Conservation (phyloP, 1,140 invertebrate species). For the Drosophila melanica region DNA sequence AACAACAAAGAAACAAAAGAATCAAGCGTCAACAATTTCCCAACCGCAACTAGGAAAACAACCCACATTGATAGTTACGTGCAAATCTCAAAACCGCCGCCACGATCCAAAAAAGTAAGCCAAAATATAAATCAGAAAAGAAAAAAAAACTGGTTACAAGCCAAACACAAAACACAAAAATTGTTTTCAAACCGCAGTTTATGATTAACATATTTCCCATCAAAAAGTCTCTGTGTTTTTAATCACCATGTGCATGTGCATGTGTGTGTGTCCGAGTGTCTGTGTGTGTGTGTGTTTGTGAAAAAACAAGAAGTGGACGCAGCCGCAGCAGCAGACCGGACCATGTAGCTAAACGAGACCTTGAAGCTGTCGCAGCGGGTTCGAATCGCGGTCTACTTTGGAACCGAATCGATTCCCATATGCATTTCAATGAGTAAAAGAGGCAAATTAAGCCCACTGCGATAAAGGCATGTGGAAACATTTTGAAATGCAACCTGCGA, state of each 20-base stretch:
- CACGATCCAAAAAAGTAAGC: slow-evolving; percentile 58
- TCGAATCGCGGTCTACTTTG: slow-evolving; percentile 22
- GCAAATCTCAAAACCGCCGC: slow-evolving; percentile 52
- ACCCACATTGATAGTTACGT: slow-evolving; percentile 34
- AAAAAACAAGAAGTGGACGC: slow-evolving; percentile 76
- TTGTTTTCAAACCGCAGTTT: slow-evolving; percentile 54
- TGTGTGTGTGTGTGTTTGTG: slow-evolving; percentile 21
- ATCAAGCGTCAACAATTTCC: slow-evolving; percentile 24
- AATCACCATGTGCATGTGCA: slow-evolving; percentile 48
- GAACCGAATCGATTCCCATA: slow-evolving; percentile 49
- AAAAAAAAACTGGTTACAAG: slow-evolving; percentile 65
- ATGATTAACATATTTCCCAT: slow-evolving; percentile 81
- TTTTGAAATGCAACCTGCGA: slow-evolving; percentile 60
- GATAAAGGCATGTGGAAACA: slow-evolving; percentile 25
- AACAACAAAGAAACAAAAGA: slow-evolving; percentile 12
- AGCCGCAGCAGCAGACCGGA: slow-evolving; percentile 22
- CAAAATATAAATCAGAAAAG: slow-evolving; percentile 76
- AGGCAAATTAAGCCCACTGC: slow-evolving; percentile 34
- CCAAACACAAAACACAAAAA: slow-evolving; percentile 29
- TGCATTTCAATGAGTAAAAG: slow-evolving; percentile 63
- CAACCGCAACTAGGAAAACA: slow-evolving; percentile 32
- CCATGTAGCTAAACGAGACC: slow-evolving; percentile 57
- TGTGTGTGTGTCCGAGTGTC: slow-evolving; percentile 22
- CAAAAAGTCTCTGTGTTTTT: slow-evolving; percentile 62
- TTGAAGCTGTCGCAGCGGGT: slow-evolving; percentile 57